Percentiles rank a stretch among this genome's conserved stretches.
Conservation (phyloP, 2,113 vertebrate species). For the Macrotis lagotis region DNA sequence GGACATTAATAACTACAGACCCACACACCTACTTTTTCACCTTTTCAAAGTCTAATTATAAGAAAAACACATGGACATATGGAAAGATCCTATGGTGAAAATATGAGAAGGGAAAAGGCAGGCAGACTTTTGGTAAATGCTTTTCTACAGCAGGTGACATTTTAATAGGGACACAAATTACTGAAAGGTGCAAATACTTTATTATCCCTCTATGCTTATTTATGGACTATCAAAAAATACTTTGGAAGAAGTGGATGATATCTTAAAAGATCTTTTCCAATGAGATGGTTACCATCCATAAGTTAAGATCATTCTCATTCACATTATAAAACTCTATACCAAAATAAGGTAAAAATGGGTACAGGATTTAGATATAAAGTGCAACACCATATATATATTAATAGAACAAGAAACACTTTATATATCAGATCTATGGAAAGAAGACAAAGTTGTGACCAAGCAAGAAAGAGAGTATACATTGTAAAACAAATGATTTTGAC, state of each 20-base stretch:
- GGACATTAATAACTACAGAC: neutral
- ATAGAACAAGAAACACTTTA: too few relatives aligned
- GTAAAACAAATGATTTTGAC: too few relatives aligned
- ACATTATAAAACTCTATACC: too few relatives aligned
- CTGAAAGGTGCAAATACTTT: neutral
- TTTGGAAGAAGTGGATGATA: neutral
- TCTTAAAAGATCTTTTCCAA: neutral
- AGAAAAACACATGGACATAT: neutral
- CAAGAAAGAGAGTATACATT: too few relatives aligned
- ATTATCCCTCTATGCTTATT: neutral
- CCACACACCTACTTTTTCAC: neutral
- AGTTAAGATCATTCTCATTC: neutral
- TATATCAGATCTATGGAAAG: too few relatives aligned
- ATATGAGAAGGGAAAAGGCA: neutral
- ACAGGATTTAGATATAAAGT: too few relatives aligned
- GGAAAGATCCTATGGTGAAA: neutral
- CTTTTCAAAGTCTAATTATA: neutral
- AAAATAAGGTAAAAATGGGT: too few relatives aligned
- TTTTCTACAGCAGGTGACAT: neutral
- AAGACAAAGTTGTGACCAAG: too few relatives aligned
- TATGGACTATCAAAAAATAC: neutral
- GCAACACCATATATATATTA: too few relatives aligned
- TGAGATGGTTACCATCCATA: neutral
- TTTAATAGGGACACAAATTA: neutral
- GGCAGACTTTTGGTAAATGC: neutral